phyloP scores from a whole-genome alignment of 1,140 invertebrate species.

The Helicoverpa armigera region DNA sequence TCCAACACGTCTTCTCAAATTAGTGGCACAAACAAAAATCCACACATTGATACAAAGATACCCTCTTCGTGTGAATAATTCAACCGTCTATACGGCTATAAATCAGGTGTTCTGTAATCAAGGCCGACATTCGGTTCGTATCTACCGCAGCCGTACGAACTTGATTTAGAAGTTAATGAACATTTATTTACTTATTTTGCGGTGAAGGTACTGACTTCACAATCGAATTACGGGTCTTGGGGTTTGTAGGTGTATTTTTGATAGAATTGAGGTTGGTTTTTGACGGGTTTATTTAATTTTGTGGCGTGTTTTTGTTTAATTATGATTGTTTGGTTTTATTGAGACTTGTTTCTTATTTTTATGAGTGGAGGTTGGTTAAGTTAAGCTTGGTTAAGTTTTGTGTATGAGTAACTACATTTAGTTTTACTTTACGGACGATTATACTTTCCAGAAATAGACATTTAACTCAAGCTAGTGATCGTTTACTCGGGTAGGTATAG shows the following conservation, averaged over 20 bases:
- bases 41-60: constrained; percentile 5
- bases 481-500: neutral
- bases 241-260: neutral
- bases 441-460: too few species aligned
- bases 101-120: constrained; percentile 3
- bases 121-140: neutral
- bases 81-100: neutral
- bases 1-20: neutral
- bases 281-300: neutral
- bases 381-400: too few species aligned
- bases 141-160: neutral
- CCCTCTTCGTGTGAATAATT: constrained; percentile 15
- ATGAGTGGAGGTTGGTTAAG: too few species aligned
- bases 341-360: too few species aligned
- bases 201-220: neutral
- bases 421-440: too few species aligned
- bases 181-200: constrained; percentile 24
- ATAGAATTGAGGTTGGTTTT: neutral
- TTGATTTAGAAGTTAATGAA: constrained; percentile 23
- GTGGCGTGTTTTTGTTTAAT: too few species aligned
- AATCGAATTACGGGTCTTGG: constrained; percentile 11
- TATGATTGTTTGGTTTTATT: too few species aligned
- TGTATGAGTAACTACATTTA: too few species aligned
- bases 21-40: constrained; percentile 1
- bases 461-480: too few species aligned